These are phyloP conservation scores for Steinernema carpocapsae DNA, from an alignment of 2,888 invertebrate species.

Conservation along the genomic window DNA sequence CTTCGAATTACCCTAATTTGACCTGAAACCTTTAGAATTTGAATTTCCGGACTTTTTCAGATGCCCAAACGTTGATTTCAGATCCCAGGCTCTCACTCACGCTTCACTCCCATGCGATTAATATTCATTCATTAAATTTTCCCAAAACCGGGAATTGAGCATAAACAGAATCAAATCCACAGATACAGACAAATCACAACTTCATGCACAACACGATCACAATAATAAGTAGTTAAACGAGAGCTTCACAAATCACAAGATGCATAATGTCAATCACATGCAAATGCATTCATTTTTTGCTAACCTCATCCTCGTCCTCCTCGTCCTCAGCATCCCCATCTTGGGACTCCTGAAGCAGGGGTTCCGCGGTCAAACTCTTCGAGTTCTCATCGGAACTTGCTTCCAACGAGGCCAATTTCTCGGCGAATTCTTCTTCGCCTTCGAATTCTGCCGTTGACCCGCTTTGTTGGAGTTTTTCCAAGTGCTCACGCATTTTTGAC, in stretches of 20 bases:
- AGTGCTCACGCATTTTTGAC: constrained; percentile 11
- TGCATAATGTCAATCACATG: background rate
- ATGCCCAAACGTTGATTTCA: too few species aligned
- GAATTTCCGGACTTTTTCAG: too few species aligned
- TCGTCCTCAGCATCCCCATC: background rate
- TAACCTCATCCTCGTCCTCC: constrained; percentile 24
- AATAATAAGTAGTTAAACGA: background rate
- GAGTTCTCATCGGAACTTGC: constrained; percentile 3
- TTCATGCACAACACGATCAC: constrained; percentile 16
- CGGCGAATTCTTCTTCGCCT: constrained; percentile 3
- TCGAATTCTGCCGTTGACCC: constrained; percentile 13
- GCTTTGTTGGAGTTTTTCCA: constrained; percentile 15
- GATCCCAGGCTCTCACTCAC: too few species aligned
- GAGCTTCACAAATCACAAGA: background rate
- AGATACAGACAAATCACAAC: background rate
- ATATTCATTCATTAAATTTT: background rate
- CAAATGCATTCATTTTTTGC: background rate
- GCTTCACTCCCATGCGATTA: too few species aligned
- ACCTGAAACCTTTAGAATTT: too few species aligned
- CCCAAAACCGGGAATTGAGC: too few species aligned
- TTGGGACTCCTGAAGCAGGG: background rate
- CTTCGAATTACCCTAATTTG: too few species aligned
- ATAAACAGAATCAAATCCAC: background rate
- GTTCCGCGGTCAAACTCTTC: background rate
- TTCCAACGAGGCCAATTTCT: constrained; percentile 24